phyloP scores from a whole-genome alignment of 2,888 invertebrate genomes.

The Temnothorax unifasciatus region DNA sequence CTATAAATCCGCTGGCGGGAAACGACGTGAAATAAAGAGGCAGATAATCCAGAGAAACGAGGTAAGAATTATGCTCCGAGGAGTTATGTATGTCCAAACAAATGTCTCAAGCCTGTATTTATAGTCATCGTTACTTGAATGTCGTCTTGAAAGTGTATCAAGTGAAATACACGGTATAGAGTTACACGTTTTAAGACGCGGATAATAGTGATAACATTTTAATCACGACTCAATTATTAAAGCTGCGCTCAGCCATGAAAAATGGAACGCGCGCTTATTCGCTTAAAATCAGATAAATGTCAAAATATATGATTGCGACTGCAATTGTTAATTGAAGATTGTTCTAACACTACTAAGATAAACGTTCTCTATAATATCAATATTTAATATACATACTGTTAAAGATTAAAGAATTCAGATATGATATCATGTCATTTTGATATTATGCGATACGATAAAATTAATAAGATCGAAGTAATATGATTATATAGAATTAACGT shows the following conservation, averaged over 20 bases:
- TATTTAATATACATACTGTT: no score
- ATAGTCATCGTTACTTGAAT: slow-evolving; percentile 1
- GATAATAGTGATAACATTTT: background rate
- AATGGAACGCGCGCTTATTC: background rate
- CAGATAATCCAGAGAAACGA: slow-evolving; percentile 40
- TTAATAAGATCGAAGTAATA: background rate
- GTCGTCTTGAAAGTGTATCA: background rate
- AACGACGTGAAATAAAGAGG: slow-evolving; percentile 46
- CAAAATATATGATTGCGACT: background rate
- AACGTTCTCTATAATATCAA: no score
- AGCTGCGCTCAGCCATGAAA: background rate
- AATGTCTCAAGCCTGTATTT: slow-evolving; percentile 29
- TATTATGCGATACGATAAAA: background rate
- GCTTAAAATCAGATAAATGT: background rate
- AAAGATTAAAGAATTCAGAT: background rate
- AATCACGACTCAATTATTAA: background rate
- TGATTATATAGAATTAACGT: background rate
- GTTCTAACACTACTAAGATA: background rate
- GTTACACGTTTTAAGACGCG: background rate
- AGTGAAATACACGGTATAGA: background rate
- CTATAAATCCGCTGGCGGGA: slow-evolving; percentile 44
- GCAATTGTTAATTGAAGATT: background rate
- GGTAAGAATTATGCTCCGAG: slow-evolving; percentile 42
- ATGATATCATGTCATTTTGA: no score
- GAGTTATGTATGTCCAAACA: slow-evolving; percentile 41